Percentiles rank a stretch among this genome's conserved stretches.
Conservation (phyloP, 2,113 vertebrate genomes). For the Apteryx mantelli region DNA sequence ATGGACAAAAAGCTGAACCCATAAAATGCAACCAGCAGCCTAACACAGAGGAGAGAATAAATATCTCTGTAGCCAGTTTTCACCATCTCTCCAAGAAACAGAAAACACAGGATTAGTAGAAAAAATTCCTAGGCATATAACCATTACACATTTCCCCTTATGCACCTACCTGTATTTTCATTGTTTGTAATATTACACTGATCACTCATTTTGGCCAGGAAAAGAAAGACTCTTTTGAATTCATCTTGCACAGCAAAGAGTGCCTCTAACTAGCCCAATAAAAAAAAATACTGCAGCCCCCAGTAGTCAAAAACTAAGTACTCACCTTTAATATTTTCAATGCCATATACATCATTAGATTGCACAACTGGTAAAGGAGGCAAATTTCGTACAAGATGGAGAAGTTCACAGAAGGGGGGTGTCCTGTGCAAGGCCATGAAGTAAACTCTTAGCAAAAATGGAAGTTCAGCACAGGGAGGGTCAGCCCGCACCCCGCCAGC, state of each 20-base stretch:
- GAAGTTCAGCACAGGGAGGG: neutral
- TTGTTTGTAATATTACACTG: neutral
- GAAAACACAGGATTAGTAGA: neutral
- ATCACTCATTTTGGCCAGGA: neutral
- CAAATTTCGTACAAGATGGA: neutral
- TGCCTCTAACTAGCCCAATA: neutral
- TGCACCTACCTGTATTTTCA: neutral
- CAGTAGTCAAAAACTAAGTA: neutral
- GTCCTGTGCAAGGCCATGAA: neutral
- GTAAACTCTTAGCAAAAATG: neutral
- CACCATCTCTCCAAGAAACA: neutral
- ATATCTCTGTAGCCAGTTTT: neutral
- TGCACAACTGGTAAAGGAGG: neutral
- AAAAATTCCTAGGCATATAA: neutral
- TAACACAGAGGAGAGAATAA: neutral
- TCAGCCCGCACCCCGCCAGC: neutral
- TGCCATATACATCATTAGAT: neutral
- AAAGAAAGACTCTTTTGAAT: neutral
- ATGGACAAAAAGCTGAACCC: neutral
- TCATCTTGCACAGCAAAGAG: neutral
- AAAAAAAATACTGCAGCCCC: too few species aligned
- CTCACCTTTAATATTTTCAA: neutral
- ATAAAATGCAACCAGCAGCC: neutral
- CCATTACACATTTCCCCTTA: neutral
- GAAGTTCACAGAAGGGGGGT: neutral